Base-by-base conservation (phyloP, 2,113 vertebrate species). In the Phalacrocorax pelagicus region DNA sequence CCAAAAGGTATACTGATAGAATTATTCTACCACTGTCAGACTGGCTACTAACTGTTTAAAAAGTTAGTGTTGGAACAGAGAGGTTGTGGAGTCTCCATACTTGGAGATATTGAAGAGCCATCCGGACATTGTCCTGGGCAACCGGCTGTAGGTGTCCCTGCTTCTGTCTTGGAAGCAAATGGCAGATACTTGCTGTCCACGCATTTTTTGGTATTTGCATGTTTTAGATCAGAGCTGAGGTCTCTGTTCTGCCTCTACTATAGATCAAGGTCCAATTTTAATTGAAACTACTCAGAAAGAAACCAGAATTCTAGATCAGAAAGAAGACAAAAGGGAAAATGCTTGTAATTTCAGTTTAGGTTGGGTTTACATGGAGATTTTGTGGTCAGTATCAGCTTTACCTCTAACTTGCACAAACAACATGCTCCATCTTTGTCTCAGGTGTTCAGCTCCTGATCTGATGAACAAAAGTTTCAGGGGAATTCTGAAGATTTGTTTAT, bases 141-240 rank as follows among this genome's bases (percentile, higher is more conserved):
- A 20, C 1, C 1, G 2, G 15, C 7, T 67, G 10, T 34, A 44
- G 34, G 8, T 11, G 5, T 11, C 26, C 15, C 17, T 57, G 26
- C 26, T 62, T 55, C 26, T 67, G 6, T 69, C 42, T 69, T 11
- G 32, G 19, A 61, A 74, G 27, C 46, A 65, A 58, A 51, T 57
- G 34, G n/a, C 51, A 54, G 36, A 32, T 47, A 27, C 5, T 17
- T 59, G 81, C 14, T 62, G 49, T 36, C 10, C 24, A 84, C 20
- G 5, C 22, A 38, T 71, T 51, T 34, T 27, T 81, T 81, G 26
- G 10, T 65, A 47, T 52, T 59, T 42, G 26, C 16, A 23, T 21
- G 19, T 38, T 82, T 86, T 23, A 32, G 9, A 46, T 34, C 38
- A 65, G 63, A 58, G n/a, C 9, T 1, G 2, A 70, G 23, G 20